Conservation (phyloP, 1,140 invertebrate genomes). For the Steinernema khuongi region DNA sequence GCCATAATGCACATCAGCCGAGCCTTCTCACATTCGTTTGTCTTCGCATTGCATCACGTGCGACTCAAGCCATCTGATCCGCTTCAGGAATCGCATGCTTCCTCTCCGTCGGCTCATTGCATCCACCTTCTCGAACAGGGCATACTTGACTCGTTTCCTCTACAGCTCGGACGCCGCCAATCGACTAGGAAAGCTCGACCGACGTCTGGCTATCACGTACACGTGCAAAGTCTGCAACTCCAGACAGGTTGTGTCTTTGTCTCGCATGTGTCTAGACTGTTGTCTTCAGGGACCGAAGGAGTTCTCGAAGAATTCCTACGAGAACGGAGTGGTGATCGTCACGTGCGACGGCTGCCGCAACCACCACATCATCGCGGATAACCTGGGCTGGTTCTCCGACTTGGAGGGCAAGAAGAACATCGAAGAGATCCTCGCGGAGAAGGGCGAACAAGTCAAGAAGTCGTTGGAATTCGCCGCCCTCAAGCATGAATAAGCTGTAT, state of each 20-base stretch:
- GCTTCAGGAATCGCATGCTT: too few relatives aligned
- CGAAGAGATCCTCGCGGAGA: conserved; percentile 62
- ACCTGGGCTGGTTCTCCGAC: conserved; percentile 63
- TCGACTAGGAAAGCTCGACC: conserved; percentile 2
- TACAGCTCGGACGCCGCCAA: not conserved
- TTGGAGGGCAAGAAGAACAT: conserved; percentile 61
- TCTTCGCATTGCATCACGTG: too few relatives aligned
- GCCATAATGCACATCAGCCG: too few relatives aligned
- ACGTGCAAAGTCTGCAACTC: conserved; percentile 57
- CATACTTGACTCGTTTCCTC: not conserved
- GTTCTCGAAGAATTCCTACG: conserved; percentile 62
- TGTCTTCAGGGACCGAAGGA: conserved; percentile 58
- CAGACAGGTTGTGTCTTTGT: too few relatives aligned
- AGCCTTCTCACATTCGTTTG: too few relatives aligned
- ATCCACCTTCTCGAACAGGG: not conserved
- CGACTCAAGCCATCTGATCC: too few relatives aligned
- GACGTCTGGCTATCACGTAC: conserved; percentile 42
- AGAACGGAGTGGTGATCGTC: conserved; percentile 62
- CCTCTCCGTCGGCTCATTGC: not conserved
- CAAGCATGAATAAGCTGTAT: conserved; percentile 50
- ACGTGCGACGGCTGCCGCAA: conserved; percentile 59
- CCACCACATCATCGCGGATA: conserved; percentile 63
- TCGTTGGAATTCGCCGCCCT: conserved; percentile 12
- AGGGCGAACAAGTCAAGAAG: conserved; percentile 60
- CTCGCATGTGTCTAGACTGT: conserved; percentile 15